Evolutionary conservation across 2,797 vertebrate species (phyloP).

Genomic region (Geotrypetes seraphini): DNA sequence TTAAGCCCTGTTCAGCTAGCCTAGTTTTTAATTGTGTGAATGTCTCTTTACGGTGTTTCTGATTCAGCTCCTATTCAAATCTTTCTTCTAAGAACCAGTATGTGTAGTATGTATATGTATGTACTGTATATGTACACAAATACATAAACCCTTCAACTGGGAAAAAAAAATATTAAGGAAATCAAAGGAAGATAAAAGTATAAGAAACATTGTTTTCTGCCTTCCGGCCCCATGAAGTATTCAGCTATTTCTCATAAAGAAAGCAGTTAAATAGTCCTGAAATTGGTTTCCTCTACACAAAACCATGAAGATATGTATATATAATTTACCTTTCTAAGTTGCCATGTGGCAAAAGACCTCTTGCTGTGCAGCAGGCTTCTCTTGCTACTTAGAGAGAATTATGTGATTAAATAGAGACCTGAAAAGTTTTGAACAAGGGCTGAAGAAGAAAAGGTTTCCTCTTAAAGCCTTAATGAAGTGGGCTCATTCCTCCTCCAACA

Average conservation of each 20-base stretch:
- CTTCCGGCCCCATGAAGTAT: constrained; percentile 1
- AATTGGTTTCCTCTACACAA: constrained; percentile 50
- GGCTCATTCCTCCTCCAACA: constrained; percentile 86
- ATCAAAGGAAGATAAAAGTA: constrained; percentile 1
- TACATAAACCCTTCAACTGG: constrained; percentile 1
- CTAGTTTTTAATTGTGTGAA: no score
- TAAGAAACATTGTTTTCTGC: constrained; percentile 13
- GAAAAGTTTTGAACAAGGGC: constrained; percentile 83
- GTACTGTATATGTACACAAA: no score
- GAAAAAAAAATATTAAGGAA: constrained; percentile 15
- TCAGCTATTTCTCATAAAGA: constrained; percentile 21
- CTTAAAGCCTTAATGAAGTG: constrained; percentile 97
- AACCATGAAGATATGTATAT: constrained; percentile 72
- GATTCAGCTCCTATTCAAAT: constrained; percentile 1
- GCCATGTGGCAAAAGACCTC: constrained; percentile 79
- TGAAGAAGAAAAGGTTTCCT: constrained; percentile 84
- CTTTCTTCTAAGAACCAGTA: no score
- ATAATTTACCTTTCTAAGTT: constrained; percentile 91
- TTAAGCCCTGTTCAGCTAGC: no score
- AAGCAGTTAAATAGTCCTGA: constrained; percentile 52
- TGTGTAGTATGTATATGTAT: no score
- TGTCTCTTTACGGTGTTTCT: no score
- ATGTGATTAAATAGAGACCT: constrained; percentile 94
- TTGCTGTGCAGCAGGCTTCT: constrained; percentile 79
- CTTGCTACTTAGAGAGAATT: constrained; percentile 88